Evolutionary conservation across 2,888 invertebrate species (phyloP).

Genomic region (Marronus borbonicus): DNA sequence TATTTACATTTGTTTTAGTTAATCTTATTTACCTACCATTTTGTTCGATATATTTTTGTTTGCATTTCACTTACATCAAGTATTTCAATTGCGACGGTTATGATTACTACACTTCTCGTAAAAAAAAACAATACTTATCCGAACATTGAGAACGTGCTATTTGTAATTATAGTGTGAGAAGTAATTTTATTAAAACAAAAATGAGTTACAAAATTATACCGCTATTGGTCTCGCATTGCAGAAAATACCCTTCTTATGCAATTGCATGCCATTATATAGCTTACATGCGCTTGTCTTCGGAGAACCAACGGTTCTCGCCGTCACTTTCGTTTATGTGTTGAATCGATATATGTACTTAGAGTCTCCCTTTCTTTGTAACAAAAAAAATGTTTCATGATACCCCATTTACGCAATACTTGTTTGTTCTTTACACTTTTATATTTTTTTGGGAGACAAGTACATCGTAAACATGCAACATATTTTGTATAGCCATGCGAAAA

Average conservation of each 20-base stretch:
- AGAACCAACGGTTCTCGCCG: not conserved
- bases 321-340: not conserved
- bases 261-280: not conserved
- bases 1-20: no score
- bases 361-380: not conserved
- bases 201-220: not conserved
- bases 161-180: not conserved
- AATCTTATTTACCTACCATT: no score
- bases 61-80: no score
- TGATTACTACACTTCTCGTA: no score
- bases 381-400: not conserved
- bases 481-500: not conserved
- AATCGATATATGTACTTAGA: not conserved
- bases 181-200: not conserved
- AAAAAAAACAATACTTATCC: no score
- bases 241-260: slow-evolving; percentile 21
- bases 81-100: no score
- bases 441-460: no score
- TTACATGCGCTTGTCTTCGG: not conserved
- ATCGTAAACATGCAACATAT: no score
- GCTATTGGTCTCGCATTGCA: not conserved
- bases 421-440: not conserved
- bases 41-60: no score
- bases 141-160: no score
- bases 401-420: slow-evolving; percentile 8